Percentiles rank a stretch among this genome's conserved stretches.
Evolutionary conservation across 2,113 vertebrate genomes (phyloP).

Genomic region (Stomatorhinus ivindoensis): DNA sequence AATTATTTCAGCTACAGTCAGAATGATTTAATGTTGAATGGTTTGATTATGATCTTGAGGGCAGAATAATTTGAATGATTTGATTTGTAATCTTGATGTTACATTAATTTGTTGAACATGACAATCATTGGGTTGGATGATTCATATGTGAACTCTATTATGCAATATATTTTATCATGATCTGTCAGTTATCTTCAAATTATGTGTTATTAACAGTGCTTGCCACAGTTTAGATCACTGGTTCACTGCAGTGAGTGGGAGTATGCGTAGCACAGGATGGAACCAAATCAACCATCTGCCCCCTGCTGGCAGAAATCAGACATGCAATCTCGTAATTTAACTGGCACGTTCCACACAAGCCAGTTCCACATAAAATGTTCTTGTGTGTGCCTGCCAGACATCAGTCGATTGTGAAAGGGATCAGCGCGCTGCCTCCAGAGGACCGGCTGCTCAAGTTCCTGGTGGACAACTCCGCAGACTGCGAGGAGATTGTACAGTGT

Average conservation of each 20-base stretch:
- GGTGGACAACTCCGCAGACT: conserved; percentile 74
- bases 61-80: neutral
- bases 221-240: neutral
- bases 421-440: conserved; percentile 68
- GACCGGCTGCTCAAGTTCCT: conserved; percentile 84
- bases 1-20: neutral
- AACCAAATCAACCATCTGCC: neutral
- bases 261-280: neutral
- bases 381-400: conserved; percentile 54
- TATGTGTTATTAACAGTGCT: neutral
- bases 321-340: neutral
- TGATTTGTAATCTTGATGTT: neutral
- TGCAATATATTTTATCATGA: neutral
- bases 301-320: neutral
- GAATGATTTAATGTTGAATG: neutral
- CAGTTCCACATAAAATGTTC: neutral
- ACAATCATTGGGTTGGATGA: neutral
- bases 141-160: neutral
- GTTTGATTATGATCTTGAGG: neutral
- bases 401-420: conserved; percentile 74
- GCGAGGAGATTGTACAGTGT: conserved; percentile 70
- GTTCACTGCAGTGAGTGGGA: neutral
- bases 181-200: neutral
- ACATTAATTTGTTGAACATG: neutral
- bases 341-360: neutral